phyloP scores from a whole-genome alignment of 2,888 invertebrate species.

The Therioaphis trifolii region DNA sequence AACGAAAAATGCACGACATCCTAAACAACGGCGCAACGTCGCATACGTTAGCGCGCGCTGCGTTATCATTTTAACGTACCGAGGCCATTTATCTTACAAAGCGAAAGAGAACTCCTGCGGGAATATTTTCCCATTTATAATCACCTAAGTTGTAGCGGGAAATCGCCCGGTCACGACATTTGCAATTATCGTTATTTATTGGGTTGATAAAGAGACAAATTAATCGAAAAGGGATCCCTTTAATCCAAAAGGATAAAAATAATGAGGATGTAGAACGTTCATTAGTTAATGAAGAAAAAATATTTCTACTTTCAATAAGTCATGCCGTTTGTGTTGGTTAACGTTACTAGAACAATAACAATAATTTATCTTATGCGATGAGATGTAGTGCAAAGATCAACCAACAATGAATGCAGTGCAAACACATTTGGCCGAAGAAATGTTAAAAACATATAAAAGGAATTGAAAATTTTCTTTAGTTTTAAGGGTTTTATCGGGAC shows the following conservation, averaged over 20 bases:
- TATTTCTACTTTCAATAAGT: background rate
- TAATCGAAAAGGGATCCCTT: background rate
- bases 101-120: constrained; percentile 17
- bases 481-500: no score
- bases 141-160: constrained; percentile 4
- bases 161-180: constrained; percentile 47
- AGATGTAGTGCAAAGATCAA: no score
- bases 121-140: constrained; percentile 55
- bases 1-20: no score
- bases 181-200: constrained; percentile 53
- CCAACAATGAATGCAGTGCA: no score
- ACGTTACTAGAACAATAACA: background rate
- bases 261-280: no score
- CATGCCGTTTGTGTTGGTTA: background rate
- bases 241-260: background rate
- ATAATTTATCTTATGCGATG: no score
- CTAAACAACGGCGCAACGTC: background rate
- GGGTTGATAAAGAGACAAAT: constrained; percentile 54
- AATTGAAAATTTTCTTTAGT: no score
- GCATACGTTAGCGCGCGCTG: no score
- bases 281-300: background rate
- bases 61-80: background rate
- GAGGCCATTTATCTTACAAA: constrained; percentile 32
- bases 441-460: no score
- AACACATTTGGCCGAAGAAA: no score